These are phyloP conservation scores for Lithosia quadra DNA, from an alignment of 2,888 invertebrate species.

Conservation along the genomic window DNA sequence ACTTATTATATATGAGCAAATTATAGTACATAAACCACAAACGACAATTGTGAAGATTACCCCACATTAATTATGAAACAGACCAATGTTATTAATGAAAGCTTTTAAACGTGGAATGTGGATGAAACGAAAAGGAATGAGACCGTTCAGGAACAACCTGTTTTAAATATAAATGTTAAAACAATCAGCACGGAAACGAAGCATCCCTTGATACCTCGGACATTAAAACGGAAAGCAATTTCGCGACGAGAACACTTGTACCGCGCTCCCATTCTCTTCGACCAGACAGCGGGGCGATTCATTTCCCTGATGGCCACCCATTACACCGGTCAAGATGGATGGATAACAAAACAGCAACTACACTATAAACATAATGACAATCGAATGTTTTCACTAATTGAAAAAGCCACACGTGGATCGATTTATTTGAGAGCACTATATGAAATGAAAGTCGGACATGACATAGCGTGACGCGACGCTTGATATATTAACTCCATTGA, in stretches of 20 bases:
- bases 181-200: conserved; percentile 64
- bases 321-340: conserved; percentile 84
- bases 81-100: conserved; percentile 35
- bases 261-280: conserved; percentile 69
- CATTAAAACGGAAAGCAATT: conserved; percentile 79
- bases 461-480: conserved; percentile 74
- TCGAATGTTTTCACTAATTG: conserved; percentile 85
- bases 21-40: not conserved
- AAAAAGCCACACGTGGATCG: conserved; percentile 79
- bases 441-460: conserved; percentile 79
- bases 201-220: conserved; percentile 69
- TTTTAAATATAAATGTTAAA: conserved; percentile 54
- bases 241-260: conserved; percentile 73
- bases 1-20: not conserved
- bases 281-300: conserved; percentile 75
- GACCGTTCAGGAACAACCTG: conserved; percentile 55
- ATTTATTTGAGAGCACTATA: conserved; percentile 83
- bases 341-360: conserved; percentile 85
- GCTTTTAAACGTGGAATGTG: conserved; percentile 26
- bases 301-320: conserved; percentile 84
- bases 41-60: conserved; percentile 1
- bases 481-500: conserved; percentile 83
- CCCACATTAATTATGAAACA: conserved; percentile 8
- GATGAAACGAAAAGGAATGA: conserved; percentile 40
- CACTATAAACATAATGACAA: conserved; percentile 84